Evolutionary conservation across 2,888 invertebrate species (phyloP).

Genomic region (Chelonus formosanus): DNA sequence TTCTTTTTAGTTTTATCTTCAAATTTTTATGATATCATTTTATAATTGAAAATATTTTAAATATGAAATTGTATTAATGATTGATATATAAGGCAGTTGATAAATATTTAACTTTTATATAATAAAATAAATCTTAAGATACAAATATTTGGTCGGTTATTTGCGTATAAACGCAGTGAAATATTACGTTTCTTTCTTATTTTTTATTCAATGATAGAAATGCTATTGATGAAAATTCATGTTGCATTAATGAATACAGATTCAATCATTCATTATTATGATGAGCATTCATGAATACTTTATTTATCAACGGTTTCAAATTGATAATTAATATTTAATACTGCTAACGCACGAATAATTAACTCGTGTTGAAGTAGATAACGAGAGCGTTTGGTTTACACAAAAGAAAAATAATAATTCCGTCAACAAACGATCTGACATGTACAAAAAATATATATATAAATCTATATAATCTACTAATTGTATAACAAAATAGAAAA

Average conservation of each 20-base stretch:
- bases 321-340: conserved; percentile 28
- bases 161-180: conserved; percentile 27
- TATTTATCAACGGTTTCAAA: conserved; percentile 12
- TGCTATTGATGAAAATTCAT: too few species aligned
- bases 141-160: conserved; percentile 64
- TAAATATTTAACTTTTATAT: conserved; percentile 32
- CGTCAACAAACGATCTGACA: too few species aligned
- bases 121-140: conserved; percentile 45
- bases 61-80: too few species aligned
- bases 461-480: conserved; percentile 10
- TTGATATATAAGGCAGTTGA: not conserved
- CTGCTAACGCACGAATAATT: conserved; percentile 26
- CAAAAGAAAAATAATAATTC: conserved; percentile 2
- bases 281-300: conserved; percentile 19
- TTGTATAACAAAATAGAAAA: not conserved
- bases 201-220: conserved; percentile 3
- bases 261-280: conserved; percentile 1
- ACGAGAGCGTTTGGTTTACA: conserved; percentile 20
- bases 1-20: too few species aligned
- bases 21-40: too few species aligned
- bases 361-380: conserved; percentile 18
- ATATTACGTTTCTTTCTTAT: not conserved
- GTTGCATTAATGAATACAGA: too few species aligned
- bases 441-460: not conserved
- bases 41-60: too few species aligned